Percentiles rank a stretch among this genome's conserved stretches.
Conservation (phyloP, 2,797 vertebrate genomes). For the Sebastes oblongus region DNA sequence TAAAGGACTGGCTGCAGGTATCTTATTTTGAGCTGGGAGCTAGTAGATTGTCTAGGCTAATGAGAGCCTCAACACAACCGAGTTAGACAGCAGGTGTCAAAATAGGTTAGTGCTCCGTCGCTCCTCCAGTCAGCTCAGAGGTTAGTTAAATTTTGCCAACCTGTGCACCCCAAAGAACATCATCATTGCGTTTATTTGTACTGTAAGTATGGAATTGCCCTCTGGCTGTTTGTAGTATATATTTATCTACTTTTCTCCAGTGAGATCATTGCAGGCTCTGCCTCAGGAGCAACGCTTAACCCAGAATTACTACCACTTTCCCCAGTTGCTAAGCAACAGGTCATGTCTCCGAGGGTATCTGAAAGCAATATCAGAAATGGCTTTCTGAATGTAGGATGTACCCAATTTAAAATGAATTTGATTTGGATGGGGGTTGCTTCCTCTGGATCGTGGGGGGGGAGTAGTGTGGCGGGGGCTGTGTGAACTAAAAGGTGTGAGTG, state of each 20-base stretch:
- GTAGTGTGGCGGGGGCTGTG: background rate
- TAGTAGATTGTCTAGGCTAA: conserved; percentile 6
- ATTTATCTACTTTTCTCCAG: conserved; percentile 54
- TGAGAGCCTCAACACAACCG: background rate
- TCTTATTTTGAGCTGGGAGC: conserved; percentile 5
- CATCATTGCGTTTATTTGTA: background rate
- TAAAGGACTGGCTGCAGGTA: background rate
- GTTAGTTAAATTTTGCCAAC: conserved; percentile 11
- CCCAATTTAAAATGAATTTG: conserved; percentile 64
- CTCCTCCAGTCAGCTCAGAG: background rate
- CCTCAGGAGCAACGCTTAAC: conserved; percentile 56
- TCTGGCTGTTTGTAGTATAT: conserved; percentile 35
- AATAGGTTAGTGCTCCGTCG: background rate
- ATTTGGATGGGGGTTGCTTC: conserved; percentile 43
- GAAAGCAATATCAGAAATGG: conserved; percentile 65
- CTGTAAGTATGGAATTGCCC: conserved; percentile 13
- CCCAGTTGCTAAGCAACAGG: conserved; percentile 77
- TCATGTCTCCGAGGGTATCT: conserved; percentile 64
- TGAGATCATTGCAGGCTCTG: conserved; percentile 35
- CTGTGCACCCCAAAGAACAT: background rate
- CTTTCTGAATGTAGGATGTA: conserved; percentile 58
- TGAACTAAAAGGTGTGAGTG: background rate
- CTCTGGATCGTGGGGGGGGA: conserved; percentile 23
- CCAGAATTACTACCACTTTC: conserved; percentile 63
- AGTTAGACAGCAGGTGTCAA: conserved; percentile 26